A percentile compares a stretch with the other conserved stretches of the same genome.
Evolutionary conservation across 2,113 vertebrate species (phyloP).

Genomic region (Tetraodon nigroviridis): DNA sequence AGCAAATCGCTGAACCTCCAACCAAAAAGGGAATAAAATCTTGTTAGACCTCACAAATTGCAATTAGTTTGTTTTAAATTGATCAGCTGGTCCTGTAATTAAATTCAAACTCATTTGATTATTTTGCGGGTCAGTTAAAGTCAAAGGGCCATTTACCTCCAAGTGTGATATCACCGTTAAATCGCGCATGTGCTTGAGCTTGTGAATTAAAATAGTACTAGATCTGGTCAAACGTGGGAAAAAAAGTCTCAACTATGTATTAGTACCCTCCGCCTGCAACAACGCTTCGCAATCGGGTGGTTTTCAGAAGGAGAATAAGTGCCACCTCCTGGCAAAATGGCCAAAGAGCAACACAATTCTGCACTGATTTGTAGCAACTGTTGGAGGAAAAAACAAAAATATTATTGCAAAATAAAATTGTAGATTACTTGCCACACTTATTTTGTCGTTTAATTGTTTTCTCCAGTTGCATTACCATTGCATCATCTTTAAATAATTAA

Average conservation of each 20-base stretch:
- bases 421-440: too few relatives aligned
- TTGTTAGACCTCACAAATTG: constrained; percentile 52
- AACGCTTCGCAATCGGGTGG: neutral
- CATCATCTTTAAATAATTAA: too few relatives aligned
- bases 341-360: too few relatives aligned
- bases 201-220: neutral
- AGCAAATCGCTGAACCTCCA: constrained; percentile 54
- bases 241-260: too few relatives aligned
- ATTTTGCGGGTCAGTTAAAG: constrained; percentile 31
- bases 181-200: neutral
- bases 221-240: neutral
- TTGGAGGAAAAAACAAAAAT: constrained; percentile 17
- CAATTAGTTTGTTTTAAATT: constrained; percentile 55
- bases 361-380: too few relatives aligned
- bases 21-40: constrained; percentile 40
- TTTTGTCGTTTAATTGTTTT: too few relatives aligned
- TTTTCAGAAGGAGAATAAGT: constrained; percentile 54
- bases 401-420: constrained; percentile 17
- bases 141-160: constrained; percentile 9
- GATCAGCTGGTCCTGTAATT: constrained; percentile 60
- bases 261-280: neutral
- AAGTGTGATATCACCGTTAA: constrained; percentile 3
- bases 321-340: constrained; percentile 57
- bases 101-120: constrained; percentile 55
- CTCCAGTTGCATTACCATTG: too few relatives aligned